phyloP scores from a whole-genome alignment of 2,888 invertebrate species.

The Rhaphigaster nebulosa region DNA sequence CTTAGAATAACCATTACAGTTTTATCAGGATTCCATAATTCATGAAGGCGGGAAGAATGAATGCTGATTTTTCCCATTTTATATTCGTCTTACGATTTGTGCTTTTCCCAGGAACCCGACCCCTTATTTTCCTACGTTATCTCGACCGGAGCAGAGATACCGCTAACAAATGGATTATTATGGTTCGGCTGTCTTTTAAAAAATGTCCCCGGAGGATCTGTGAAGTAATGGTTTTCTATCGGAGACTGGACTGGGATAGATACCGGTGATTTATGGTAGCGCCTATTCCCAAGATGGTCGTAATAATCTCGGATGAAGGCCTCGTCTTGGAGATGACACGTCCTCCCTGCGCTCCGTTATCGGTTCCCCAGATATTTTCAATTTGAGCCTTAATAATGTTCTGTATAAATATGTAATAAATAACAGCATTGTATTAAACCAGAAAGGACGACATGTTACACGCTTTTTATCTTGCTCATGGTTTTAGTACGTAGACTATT shows the following conservation, averaged over 20 bases:
- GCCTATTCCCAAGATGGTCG: conserved; percentile 7
- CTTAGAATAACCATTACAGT: conserved; percentile 26
- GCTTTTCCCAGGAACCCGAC: neutral
- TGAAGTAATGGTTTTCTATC: conserved; percentile 38
- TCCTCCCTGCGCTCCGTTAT: neutral
- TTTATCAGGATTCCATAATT: conserved; percentile 38
- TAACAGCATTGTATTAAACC: neutral
- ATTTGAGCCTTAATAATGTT: neutral
- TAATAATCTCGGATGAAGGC: conserved; percentile 23
- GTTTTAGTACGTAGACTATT: neutral
- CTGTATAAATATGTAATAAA: neutral
- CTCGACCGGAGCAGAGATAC: neutral
- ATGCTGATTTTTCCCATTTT: conserved; percentile 25
- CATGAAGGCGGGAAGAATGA: conserved; percentile 28
- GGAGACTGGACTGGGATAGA: conserved; percentile 19
- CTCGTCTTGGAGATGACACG: conserved; percentile 5
- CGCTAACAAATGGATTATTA: conserved; percentile 34
- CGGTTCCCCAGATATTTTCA: conserved; percentile 1
- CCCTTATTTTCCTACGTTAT: conserved; percentile 8
- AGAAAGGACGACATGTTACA: neutral
- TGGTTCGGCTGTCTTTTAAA: conserved; percentile 32
- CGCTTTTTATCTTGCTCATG: neutral
- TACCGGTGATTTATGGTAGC: conserved; percentile 24
- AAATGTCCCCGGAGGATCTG: conserved; percentile 2
- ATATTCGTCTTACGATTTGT: conserved; percentile 34